These are phyloP conservation scores for Indicator maculatus DNA, from an alignment of 2,113 vertebrate species.

Conservation along the genomic window DNA sequence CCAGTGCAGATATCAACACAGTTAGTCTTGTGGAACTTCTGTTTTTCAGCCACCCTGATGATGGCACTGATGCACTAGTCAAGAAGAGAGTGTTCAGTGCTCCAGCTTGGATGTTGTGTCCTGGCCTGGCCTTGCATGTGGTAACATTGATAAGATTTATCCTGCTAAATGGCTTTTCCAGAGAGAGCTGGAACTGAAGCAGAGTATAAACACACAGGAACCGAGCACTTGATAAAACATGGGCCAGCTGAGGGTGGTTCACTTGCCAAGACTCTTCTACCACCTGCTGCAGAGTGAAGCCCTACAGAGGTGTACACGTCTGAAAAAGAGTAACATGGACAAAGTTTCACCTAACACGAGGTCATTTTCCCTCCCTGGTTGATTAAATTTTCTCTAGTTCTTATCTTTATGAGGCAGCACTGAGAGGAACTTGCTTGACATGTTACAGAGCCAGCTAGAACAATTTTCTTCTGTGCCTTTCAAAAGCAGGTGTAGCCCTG, in stretches of 20 bases:
- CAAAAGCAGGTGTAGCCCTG: background rate
- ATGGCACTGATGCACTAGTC: slow-evolving; percentile 23
- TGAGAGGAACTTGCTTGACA: background rate
- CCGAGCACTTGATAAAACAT: background rate
- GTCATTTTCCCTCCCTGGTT: background rate
- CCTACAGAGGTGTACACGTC: accelerated
- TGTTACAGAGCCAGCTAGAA: background rate
- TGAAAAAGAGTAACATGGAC: background rate
- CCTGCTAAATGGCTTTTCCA: background rate
- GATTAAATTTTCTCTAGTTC: background rate
- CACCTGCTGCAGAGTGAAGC: background rate
- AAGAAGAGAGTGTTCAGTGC: background rate
- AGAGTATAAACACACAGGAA: background rate
- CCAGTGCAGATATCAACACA: background rate
- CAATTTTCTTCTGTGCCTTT: background rate
- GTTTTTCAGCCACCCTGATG: slow-evolving; percentile 38
- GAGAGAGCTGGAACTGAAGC: background rate
- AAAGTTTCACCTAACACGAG: background rate
- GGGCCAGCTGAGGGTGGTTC: background rate
- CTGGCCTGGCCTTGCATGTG: background rate
- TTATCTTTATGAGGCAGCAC: background rate
- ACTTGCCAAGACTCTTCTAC: background rate
- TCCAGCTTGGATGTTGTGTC: background rate
- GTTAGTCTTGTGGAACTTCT: background rate
- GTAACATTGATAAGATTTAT: background rate